These are phyloP conservation scores for Dicrurus megarhynchus DNA, from an alignment of 2,113 vertebrate genomes.

Conservation along the genomic window DNA sequence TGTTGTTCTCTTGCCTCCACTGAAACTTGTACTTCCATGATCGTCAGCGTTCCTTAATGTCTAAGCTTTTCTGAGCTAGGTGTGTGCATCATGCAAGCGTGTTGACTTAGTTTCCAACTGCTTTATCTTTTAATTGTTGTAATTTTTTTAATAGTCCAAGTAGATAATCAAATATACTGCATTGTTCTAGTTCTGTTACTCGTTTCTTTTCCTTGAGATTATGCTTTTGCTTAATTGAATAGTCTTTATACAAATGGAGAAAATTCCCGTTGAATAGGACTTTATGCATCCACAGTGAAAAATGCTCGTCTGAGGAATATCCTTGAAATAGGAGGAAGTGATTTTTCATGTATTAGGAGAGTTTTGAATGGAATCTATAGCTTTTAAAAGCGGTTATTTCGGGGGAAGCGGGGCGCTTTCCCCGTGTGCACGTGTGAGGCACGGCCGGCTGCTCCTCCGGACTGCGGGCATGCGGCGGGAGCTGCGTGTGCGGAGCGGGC, in stretches of 20 bases:
- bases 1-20: not conserved
- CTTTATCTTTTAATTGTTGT: not conserved
- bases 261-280: not conserved
- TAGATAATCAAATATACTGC: not conserved
- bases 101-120: not conserved
- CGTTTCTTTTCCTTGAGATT: not conserved
- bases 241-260: not conserved
- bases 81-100: accelerated
- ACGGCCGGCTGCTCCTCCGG: too few species aligned
- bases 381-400: accelerated
- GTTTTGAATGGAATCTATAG: accelerated
- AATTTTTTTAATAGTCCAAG: not conserved
- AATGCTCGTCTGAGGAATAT: too few species aligned
- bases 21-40: not conserved
- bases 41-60: accelerated
- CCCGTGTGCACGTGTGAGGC: not conserved
- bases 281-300: not conserved
- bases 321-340: not conserved
- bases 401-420: not conserved
- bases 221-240: not conserved
- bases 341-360: too few species aligned
- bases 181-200: not conserved
- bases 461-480: not conserved
- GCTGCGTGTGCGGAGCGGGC: not conserved
- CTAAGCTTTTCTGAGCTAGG: not conserved